phyloP scores from a whole-genome alignment of 2,113 vertebrate genomes.

The Macaca fascicularis region DNA sequence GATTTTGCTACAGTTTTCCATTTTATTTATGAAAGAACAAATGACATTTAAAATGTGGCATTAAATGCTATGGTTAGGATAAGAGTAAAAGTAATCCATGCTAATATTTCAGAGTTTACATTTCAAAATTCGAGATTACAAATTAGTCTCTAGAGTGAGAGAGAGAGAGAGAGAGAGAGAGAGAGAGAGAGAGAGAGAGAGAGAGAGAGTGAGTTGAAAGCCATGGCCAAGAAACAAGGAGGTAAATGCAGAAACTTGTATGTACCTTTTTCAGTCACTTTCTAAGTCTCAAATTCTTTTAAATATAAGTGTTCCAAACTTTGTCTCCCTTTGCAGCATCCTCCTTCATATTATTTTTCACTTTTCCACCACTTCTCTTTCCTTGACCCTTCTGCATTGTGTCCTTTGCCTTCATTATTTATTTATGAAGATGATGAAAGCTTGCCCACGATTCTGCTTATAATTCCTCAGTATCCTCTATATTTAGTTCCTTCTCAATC shows the following conservation, averaged over 20 bases:
- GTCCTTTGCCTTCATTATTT: background rate
- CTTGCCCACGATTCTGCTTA: background rate
- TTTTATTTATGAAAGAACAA: slow-evolving; percentile 16
- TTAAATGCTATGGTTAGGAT: background rate
- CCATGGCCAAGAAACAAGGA: background rate
- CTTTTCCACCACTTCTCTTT: background rate
- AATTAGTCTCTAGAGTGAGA: background rate
- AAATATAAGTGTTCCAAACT: rapidly evolving
- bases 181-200: background rate
- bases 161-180: background rate
- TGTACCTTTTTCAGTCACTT: background rate
- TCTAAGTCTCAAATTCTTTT: background rate
- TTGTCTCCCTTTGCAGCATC: background rate
- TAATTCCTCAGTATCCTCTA: background rate
- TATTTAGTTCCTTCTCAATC: background rate
- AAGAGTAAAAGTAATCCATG: background rate
- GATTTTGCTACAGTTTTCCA: background rate
- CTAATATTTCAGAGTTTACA: background rate
- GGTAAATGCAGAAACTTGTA: background rate
- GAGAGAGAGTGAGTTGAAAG: background rate
- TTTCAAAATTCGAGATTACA: background rate
- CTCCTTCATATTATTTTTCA: background rate
- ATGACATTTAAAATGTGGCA: background rate
- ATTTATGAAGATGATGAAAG: background rate
- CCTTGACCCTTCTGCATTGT: background rate